Conservation (phyloP, 2,888 invertebrate species). For the Drosophila limbata region DNA sequence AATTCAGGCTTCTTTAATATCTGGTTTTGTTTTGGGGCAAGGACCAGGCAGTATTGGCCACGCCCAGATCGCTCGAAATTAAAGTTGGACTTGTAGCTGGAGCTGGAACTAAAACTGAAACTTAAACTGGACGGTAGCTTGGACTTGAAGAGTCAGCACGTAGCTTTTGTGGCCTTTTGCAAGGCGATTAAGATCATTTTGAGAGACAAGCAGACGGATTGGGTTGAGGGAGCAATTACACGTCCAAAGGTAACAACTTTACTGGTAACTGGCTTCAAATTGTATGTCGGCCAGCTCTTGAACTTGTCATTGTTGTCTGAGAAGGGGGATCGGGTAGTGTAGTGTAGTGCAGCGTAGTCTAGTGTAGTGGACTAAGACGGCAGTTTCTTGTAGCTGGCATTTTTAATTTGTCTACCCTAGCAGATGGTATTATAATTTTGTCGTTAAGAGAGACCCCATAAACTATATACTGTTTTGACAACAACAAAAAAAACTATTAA, state of each 20-base stretch:
- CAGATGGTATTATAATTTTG: not conserved
- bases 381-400: slow-evolving; percentile 13
- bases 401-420: not conserved
- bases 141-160: slow-evolving; percentile 28
- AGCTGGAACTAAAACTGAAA: not conserved
- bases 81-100: slow-evolving; percentile 1
- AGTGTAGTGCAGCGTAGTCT: not conserved
- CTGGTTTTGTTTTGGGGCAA: slow-evolving; percentile 37
- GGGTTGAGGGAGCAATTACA: slow-evolving; percentile 48
- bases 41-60: slow-evolving; percentile 38
- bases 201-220: not conserved
- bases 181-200: slow-evolving; percentile 55
- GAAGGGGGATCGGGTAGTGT: not conserved
- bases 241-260: slow-evolving; percentile 55
- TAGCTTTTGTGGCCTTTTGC: slow-evolving; percentile 47
- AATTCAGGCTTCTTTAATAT: slow-evolving; percentile 27
- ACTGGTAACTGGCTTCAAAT: slow-evolving; percentile 39
- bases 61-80: not conserved
- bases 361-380: not conserved
- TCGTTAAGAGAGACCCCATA: not conserved
- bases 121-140: not conserved
- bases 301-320: slow-evolving; percentile 11
- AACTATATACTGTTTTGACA: too few species aligned
- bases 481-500: too few species aligned
- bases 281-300: slow-evolving; percentile 39